Conservation (phyloP, 2,888 invertebrate genomes). For the Crematogaster levior region DNA sequence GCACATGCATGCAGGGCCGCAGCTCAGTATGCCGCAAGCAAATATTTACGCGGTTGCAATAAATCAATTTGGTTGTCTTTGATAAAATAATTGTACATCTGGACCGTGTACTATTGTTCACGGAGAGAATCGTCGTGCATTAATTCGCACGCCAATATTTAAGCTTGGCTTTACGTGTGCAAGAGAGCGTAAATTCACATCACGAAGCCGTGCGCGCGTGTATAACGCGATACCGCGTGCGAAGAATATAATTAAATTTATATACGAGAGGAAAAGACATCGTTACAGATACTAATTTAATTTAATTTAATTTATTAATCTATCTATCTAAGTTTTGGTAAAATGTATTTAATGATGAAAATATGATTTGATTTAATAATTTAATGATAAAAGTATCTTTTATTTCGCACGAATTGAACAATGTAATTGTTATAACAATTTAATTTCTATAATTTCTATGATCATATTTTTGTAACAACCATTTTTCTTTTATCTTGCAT, state of each 20-base stretch:
- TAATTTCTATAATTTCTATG: neutral
- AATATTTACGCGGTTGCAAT: slow-evolving; percentile 40
- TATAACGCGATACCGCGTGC: neutral
- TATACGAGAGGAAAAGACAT: neutral
- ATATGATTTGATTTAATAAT: neutral
- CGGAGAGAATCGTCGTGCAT: slow-evolving; percentile 8
- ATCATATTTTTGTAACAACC: neutral
- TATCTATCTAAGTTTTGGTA: neutral
- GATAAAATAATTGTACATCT: slow-evolving; percentile 50
- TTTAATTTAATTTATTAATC: neutral
- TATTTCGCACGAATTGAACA: neutral
- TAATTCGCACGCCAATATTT: slow-evolving; percentile 43
- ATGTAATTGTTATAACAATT: neutral
- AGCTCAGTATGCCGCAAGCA: slow-evolving; percentile 37
- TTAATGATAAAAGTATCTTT: neutral
- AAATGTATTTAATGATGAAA: neutral
- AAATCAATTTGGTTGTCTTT: slow-evolving; percentile 52
- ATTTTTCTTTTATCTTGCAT: neutral
- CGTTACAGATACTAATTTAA: neutral
- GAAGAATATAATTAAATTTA: slow-evolving; percentile 7
- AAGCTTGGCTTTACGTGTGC: slow-evolving; percentile 14
- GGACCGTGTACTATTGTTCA: slow-evolving; percentile 11
- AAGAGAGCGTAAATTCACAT: neutral
- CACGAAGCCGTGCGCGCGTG: neutral
- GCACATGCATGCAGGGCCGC: slow-evolving; percentile 32